Percentiles rank a stretch among this genome's conserved stretches.
phyloP scores from a whole-genome alignment of 2,888 invertebrate species.

The Azorinus chamasolen region DNA sequence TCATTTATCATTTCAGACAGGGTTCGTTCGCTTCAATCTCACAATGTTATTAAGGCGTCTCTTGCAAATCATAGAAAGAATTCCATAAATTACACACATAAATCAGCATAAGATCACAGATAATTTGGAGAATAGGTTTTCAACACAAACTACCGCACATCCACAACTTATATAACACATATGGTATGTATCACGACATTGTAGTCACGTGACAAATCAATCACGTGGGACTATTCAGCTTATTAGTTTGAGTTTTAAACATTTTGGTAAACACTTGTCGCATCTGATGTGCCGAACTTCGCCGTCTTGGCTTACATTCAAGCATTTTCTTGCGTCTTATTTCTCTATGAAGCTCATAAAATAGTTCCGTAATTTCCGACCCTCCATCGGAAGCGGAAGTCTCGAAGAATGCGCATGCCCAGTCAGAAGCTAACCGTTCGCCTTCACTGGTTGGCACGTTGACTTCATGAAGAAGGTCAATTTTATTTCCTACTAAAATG shows the following conservation, averaged over 20 bases:
- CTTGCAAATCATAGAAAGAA: too few relatives aligned
- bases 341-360: slow-evolving; percentile 85
- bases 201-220: too few relatives aligned
- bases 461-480: slow-evolving; percentile 81
- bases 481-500: slow-evolving; percentile 84
- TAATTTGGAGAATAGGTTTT: too few relatives aligned
- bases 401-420: slow-evolving; percentile 84
- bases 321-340: slow-evolving; percentile 80
- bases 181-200: too few relatives aligned
- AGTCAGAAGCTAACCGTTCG: slow-evolving; percentile 79
- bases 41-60: too few relatives aligned
- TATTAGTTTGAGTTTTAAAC: slow-evolving; percentile 67
- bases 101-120: too few relatives aligned
- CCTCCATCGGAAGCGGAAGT: slow-evolving; percentile 85
- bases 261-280: slow-evolving; percentile 77
- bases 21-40: too few relatives aligned
- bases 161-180: too few relatives aligned
- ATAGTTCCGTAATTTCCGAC: slow-evolving; percentile 83
- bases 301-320: slow-evolving; percentile 78
- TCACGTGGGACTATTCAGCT: slow-evolving; percentile 51
- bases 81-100: too few relatives aligned
- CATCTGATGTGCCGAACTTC: slow-evolving; percentile 84
- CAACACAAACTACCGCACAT: too few relatives aligned
- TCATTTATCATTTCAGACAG: too few relatives aligned
- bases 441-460: slow-evolving; percentile 79